Evolutionary conservation across 2,113 vertebrate species (phyloP), one percentile per base, ranked within the genome.

Genomic region (Picathartes gymnocephalus): DNA sequence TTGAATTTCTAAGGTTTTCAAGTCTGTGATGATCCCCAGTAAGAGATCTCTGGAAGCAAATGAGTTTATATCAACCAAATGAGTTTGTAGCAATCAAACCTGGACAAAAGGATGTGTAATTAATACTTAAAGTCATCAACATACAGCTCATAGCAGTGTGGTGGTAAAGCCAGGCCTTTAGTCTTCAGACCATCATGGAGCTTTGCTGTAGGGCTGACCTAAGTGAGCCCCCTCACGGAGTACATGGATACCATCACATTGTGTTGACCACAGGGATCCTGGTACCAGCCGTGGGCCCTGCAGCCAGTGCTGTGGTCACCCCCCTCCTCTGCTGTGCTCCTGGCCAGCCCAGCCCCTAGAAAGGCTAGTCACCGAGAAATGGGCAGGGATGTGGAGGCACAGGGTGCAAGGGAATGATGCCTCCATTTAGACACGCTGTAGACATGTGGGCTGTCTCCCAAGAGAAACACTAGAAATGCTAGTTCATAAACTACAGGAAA

Each of bases 271-370:
- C 3, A 3, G 37, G 10, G 3, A 7, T 42, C 14, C 33, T 62
- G 25, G 23, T 37, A 8, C 23, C 2, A 2, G 42, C 80, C 48
- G 14, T n/a, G 51, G 45, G 19, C 21, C 20, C 47, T 71, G 42
- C 6, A 17, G 24, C 27, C 2, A 1, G 16, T 17, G n/a, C 37
- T 51, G 15, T 51, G 15, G 6, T 81, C 50, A 61, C 13, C 2
- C 4, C 1, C 2, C 15, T 89, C 53, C 33, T 58, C 53, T 7
- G 2, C 62, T 60, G 45, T n/a, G 24, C 40, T 65, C 3, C 25
- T 54, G 53, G 25, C 44, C 30, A 64, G 35, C 5, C 68, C 0
- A 0, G 33, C 6, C 56, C 50, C 39, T 71, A 0, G 0, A 72
- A 88, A 83, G 4, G 7, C 35, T 58, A 6, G 3, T 39, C 45